phyloP scores from a whole-genome alignment of 2,797 vertebrate species.

The Acrossocheilus fasciatus region DNA sequence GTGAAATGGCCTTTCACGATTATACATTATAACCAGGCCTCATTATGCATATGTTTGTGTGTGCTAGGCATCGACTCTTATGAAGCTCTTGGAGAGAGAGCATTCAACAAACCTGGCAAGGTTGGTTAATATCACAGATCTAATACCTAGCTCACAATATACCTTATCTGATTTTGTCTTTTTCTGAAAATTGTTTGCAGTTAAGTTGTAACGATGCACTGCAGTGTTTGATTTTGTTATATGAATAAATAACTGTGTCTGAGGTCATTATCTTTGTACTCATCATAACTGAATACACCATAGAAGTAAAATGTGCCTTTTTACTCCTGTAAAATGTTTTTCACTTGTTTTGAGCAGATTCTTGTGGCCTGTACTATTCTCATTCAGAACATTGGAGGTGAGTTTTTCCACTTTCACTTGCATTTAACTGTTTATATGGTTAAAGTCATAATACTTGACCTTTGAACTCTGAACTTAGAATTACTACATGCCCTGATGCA shows the following conservation, averaged over 20 bases:
- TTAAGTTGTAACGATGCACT: not conserved
- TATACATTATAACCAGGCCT: conserved; percentile 3
- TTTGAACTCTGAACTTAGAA: not conserved
- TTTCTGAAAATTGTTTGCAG: not conserved
- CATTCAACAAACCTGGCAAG: conserved; percentile 88
- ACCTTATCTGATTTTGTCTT: not conserved
- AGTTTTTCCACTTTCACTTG: conserved; percentile 66
- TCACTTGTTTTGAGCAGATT: conserved; percentile 76
- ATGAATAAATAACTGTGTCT: not conserved
- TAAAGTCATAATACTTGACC: not conserved
- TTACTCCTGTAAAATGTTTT: not conserved
- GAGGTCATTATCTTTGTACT: not conserved
- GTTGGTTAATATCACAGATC: conserved; percentile 70
- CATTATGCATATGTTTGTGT: conserved; percentile 43
- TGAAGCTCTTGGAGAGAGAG: conserved; percentile 88
- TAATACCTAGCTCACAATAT: not conserved
- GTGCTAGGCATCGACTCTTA: conserved; percentile 89
- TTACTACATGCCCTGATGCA: not conserved
- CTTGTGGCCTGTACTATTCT: conserved; percentile 89
- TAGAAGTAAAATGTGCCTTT: not conserved
- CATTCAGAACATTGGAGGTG: conserved; percentile 96
- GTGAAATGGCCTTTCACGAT: not conserved
- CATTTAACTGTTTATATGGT: not conserved
- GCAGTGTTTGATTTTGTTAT: not conserved
- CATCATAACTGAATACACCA: conserved; percentile 11